Evolutionary conservation across 1,140 invertebrate species (phyloP).

Genomic region (Formica selysi): DNA sequence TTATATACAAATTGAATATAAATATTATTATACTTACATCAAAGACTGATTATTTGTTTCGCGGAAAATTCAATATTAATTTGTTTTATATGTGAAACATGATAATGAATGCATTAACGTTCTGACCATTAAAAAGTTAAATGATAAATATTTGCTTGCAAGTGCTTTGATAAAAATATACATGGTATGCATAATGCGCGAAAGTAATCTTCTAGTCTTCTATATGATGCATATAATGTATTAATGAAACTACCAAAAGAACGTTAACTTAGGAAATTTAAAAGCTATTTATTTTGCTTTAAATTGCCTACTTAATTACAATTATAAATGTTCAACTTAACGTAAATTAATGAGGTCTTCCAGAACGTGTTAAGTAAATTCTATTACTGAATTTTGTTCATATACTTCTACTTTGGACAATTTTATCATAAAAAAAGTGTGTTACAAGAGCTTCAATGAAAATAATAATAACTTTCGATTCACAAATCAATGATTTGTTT

Average conservation of each 20-base stretch:
- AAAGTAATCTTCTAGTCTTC: slow-evolving; percentile 7
- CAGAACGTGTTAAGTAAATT: slow-evolving; percentile 16
- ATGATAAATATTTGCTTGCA: not conserved
- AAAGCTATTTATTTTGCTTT: slow-evolving; percentile 24
- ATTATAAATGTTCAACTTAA: slow-evolving; percentile 47
- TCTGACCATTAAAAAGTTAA: not conserved
- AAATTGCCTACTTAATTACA: slow-evolving; percentile 36
- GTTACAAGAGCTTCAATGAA: not conserved
- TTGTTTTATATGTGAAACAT: not conserved
- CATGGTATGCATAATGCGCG: not conserved
- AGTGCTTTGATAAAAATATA: slow-evolving; percentile 13
- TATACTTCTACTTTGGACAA: not conserved
- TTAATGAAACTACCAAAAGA: slow-evolving; percentile 23
- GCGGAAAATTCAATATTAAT: not conserved
- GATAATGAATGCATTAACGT: not conserved
- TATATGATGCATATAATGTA: not conserved
- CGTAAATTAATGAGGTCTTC: slow-evolving; percentile 40
- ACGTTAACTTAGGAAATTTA: slow-evolving; percentile 20
- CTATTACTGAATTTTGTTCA: not conserved
- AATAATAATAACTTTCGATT: slow-evolving; percentile 19
- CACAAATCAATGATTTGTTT: not conserved
- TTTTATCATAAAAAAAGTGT: slow-evolving; percentile 16
- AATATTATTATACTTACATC: not conserved
- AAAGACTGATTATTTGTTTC: slow-evolving; percentile 1
- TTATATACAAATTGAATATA: not conserved